phyloP scores from a whole-genome alignment of 2,797 vertebrate species.

The Diceros bicornis region DNA sequence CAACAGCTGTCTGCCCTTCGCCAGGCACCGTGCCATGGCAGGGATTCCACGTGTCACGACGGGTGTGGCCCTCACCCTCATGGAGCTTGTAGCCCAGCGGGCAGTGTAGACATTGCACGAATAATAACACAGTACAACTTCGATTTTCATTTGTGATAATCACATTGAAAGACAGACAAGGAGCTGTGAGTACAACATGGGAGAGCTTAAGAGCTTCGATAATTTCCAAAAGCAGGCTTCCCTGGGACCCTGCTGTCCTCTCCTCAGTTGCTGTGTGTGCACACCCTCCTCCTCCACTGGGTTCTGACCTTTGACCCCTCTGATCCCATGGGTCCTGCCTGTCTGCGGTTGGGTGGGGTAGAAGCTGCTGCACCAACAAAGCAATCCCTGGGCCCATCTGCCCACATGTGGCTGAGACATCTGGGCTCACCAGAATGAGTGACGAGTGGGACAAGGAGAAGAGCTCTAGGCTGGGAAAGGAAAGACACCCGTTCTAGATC shows the following conservation, averaged over 20 bases:
- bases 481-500: background rate
- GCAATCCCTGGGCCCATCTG: background rate
- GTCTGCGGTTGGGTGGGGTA: background rate
- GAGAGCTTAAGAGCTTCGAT: background rate
- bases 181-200: background rate
- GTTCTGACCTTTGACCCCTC: background rate
- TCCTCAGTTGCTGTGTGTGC: background rate
- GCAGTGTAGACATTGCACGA: background rate
- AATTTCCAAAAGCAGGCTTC: background rate
- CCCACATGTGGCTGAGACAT: background rate
- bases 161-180: background rate
- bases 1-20: background rate
- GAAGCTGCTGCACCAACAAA: background rate
- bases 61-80: background rate
- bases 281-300: background rate
- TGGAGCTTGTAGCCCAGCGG: background rate
- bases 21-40: accelerated
- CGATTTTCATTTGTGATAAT: background rate
- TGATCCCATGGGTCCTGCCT: background rate
- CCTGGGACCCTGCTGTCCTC: background rate
- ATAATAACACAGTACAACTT: background rate
- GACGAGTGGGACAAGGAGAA: background rate
- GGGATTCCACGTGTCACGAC: accelerated
- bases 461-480: no score
- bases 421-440: background rate